Evolutionary conservation across 2,888 invertebrate species (phyloP).

Genomic region (Carpatolechia fugitivella): DNA sequence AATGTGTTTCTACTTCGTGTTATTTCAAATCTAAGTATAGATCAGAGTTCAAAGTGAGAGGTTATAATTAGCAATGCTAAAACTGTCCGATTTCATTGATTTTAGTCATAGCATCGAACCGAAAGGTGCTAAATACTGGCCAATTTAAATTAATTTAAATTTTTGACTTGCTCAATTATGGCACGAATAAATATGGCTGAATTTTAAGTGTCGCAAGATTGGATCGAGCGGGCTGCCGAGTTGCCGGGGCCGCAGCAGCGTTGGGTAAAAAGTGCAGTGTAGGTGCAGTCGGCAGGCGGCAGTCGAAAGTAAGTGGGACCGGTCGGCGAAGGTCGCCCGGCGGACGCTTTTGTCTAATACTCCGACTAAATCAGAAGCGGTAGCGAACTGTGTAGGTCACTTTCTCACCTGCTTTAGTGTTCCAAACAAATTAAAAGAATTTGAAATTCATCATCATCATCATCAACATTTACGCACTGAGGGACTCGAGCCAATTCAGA

Average conservation of each 20-base stretch:
- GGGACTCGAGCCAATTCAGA: too few relatives aligned
- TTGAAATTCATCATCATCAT: too few relatives aligned
- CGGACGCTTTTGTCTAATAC: slow-evolving; percentile 67
- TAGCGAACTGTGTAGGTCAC: slow-evolving; percentile 26
- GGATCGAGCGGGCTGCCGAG: background rate
- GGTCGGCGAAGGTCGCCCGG: slow-evolving; percentile 72
- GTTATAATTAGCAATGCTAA: too few relatives aligned
- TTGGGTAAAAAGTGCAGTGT: slow-evolving; percentile 11
- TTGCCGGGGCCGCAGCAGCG: too few relatives aligned
- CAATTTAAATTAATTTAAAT: background rate
- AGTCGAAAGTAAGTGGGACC: slow-evolving; percentile 76
- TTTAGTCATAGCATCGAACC: background rate
- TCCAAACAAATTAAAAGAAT: too few relatives aligned
- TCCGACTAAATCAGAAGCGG: slow-evolving; percentile 32
- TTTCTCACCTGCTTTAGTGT: too few relatives aligned
- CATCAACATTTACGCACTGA: too few relatives aligned
- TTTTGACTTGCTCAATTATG: background rate
- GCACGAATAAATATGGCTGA: background rate
- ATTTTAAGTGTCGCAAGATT: background rate
- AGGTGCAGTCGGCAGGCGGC: slow-evolving; percentile 39
- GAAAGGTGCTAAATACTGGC: background rate
- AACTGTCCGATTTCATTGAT: background rate
- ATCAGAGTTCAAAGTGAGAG: too few relatives aligned
- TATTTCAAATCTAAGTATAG: too few relatives aligned
- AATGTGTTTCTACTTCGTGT: too few relatives aligned